Base-by-base conservation (phyloP, 1,140 invertebrate genomes). In the Pseudoatta argentina region DNA sequence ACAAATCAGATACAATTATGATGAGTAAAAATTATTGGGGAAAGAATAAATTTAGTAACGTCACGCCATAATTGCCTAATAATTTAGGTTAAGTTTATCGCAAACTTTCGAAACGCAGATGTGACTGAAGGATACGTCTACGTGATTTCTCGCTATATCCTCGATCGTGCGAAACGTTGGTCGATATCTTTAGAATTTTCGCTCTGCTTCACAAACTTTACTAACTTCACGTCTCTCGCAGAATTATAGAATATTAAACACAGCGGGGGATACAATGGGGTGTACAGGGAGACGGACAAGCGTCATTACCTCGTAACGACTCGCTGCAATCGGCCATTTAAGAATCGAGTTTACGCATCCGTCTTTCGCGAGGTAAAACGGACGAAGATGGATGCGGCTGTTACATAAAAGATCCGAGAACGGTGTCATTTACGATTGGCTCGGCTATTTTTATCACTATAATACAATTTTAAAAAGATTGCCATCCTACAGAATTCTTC, bases 161-260 rank as follows among this genome's bases (percentile, higher is more conserved):
- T 69, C 66, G 66, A 77, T 48, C 55, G 57, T 10, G n/a, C 57
- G 34, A 8, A 63, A 48, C 24, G 34, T 55, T 14, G 24, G 69
- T 18, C 69, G 69, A 67, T 24, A 34, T 66, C 76, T 66, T 78
- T 78, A 78, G 76, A 78, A 16, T 27, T 64, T 63, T 24, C 24
- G 75, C 59, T 44, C 39, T n/a, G 44, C 18, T 51, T 66, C 34
- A 18, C 59, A 21, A 78, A 66, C 76, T 78, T 53, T 1, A 8
- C 3, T 18, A n/a, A 24, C 44, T 21, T 69, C 39, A 51, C 39
- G 61, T 30, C 14, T 27, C 59, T 27, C 6, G 61, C 24, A 78
- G 76, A 66, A 78, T 78, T 78, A 78, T 78, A 53, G 44, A 78
- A 78, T 78, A 48, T 78, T 66, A 66, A 51, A 66, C 44, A 4